Percentiles rank a stretch among this genome's conserved stretches.
phyloP scores from a whole-genome alignment of 2,113 vertebrate genomes.

The Lamprotornis superbus region DNA sequence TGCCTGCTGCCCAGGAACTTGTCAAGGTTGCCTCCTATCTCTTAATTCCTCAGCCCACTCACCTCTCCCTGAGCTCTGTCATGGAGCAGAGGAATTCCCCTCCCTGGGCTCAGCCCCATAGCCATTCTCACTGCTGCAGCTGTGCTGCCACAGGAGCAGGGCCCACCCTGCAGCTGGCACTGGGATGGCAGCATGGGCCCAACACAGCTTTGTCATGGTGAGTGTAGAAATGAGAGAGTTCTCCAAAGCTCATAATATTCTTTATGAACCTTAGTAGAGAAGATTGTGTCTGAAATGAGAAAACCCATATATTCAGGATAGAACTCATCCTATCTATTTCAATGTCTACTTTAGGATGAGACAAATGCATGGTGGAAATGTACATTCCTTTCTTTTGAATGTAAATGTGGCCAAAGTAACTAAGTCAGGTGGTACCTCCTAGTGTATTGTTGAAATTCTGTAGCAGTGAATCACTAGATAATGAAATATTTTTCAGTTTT shows the following conservation, averaged over 20 bases:
- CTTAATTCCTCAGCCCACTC: not conserved
- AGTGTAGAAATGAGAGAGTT: not conserved
- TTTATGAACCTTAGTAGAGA: not conserved
- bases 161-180: not conserved
- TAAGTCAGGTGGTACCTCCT: not conserved
- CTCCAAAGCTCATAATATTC: not conserved
- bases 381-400: not conserved
- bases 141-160: not conserved
- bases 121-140: not conserved
- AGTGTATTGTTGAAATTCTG: not conserved
- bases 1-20: not conserved
- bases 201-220: not conserved
- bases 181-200: not conserved
- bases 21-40: accelerated
- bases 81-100: not conserved
- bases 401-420: not conserved
- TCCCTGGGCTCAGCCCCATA: not conserved
- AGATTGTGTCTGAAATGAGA: not conserved
- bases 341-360: not conserved
- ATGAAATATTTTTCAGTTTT: not conserved
- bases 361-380: not conserved
- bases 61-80: not conserved
- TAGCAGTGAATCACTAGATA: not conserved
- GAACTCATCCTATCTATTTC: not conserved
- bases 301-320: not conserved